Percentiles rank a stretch among this genome's conserved stretches.
These are phyloP conservation scores for Bradysia coprophila DNA, from an alignment of 1,140 invertebrate species.

Conservation along the genomic window DNA sequence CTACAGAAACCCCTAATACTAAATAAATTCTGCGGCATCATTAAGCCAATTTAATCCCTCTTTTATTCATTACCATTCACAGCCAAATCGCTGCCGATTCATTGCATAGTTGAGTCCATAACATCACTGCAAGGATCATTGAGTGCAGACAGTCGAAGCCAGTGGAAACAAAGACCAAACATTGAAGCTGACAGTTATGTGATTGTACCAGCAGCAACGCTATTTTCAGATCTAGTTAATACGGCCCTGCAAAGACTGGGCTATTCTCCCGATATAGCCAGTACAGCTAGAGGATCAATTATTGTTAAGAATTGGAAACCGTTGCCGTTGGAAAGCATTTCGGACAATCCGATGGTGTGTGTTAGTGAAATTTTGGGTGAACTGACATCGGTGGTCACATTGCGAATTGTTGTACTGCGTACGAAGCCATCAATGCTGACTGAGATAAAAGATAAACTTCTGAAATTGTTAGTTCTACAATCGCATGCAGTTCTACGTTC, in stretches of 20 bases:
- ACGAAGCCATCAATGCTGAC: slow-evolving; percentile 53
- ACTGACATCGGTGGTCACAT: slow-evolving; percentile 72
- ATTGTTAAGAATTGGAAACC: slow-evolving; percentile 91
- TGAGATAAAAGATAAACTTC: slow-evolving; percentile 85
- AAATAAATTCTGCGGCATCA: too few relatives aligned
- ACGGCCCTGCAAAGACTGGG: slow-evolving; percentile 60
- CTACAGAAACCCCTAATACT: too few relatives aligned
- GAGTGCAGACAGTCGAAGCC: slow-evolving; percentile 25
- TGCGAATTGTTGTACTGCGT: slow-evolving; percentile 74
- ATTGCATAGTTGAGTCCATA: slow-evolving; percentile 75
- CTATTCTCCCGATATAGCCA: slow-evolving; percentile 52
- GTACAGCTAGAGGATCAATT: slow-evolving; percentile 67
- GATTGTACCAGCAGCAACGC: slow-evolving; percentile 75
- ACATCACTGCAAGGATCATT: slow-evolving; percentile 33
- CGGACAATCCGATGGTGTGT: slow-evolving; percentile 64
- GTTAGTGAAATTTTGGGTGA: slow-evolving; percentile 86
- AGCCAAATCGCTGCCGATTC: slow-evolving; percentile 83
- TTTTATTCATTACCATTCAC: slow-evolving; percentile 22
- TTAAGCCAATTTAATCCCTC: too few relatives aligned
- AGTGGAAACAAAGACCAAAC: slow-evolving; percentile 39
- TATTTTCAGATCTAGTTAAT: slow-evolving; percentile 65
- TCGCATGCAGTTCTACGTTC: slow-evolving; percentile 69
- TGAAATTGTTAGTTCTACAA: slow-evolving; percentile 70
- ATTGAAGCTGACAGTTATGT: slow-evolving; percentile 84
- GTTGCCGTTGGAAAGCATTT: slow-evolving; percentile 72